Conservation (phyloP, 2,113 vertebrate genomes). For the Psittacula cyanocephala region DNA sequence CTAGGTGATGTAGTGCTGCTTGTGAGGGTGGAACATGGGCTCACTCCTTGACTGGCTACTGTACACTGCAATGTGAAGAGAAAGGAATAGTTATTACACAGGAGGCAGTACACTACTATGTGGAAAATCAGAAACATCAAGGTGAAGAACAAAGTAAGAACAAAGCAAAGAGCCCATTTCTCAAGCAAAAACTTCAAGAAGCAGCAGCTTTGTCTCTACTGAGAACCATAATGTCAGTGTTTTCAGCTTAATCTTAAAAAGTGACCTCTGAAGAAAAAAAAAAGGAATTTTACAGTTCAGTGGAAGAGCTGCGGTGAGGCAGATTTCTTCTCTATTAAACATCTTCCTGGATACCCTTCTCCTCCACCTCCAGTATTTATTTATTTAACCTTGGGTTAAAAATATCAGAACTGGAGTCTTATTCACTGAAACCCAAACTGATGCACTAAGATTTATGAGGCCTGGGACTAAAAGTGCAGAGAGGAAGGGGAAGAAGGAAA, state of each 20-base stretch:
- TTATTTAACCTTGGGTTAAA: neutral
- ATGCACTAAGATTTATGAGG: slow-evolving; percentile 20
- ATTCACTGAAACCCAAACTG: neutral
- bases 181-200: neutral
- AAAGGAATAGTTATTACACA: neutral
- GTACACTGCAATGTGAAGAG: slow-evolving; percentile 74
- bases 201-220: neutral
- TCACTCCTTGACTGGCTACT: slow-evolving; percentile 84
- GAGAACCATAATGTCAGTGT: neutral
- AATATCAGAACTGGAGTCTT: neutral
- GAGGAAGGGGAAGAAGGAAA: neutral
- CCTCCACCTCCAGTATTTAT: neutral
- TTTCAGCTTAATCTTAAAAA: neutral
- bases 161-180: neutral
- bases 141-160: neutral
- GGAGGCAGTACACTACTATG: neutral
- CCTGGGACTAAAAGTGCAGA: neutral
- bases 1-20: slow-evolving; percentile 94
- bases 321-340: slow-evolving; percentile 17
- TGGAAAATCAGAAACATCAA: neutral
- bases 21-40: slow-evolving; percentile 95
- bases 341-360: neutral
- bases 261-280: neutral
- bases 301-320: neutral
- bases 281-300: neutral